Percentiles rank a stretch among this genome's conserved stretches.
These are phyloP conservation scores for Drosophila navojoa DNA, from an alignment of 1,140 invertebrate species.

Conservation along the genomic window DNA sequence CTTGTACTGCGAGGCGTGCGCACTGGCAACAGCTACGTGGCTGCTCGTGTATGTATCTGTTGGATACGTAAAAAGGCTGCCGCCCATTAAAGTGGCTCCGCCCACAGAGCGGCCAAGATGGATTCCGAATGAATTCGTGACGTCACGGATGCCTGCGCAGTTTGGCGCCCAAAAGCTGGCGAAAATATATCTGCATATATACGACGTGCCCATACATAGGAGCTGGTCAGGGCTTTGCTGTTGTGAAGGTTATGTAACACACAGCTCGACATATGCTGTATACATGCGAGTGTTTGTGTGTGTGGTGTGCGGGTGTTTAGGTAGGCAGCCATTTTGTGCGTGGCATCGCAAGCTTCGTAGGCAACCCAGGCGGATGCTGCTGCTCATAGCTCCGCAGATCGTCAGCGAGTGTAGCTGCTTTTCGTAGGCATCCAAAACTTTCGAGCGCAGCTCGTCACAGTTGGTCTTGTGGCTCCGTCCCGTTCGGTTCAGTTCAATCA, in stretches of 20 bases:
- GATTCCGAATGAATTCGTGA: slow-evolving; percentile 70
- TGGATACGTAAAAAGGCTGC: slow-evolving; percentile 46
- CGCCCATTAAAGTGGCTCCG: slow-evolving; percentile 64
- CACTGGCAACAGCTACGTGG: slow-evolving; percentile 1
- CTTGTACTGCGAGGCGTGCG: slow-evolving; percentile 17
- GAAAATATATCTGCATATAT: slow-evolving; percentile 36
- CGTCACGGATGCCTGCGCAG: slow-evolving; percentile 47
- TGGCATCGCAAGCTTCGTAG: slow-evolving; percentile 73
- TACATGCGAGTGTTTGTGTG: slow-evolving; percentile 1
- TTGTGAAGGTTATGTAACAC: slow-evolving; percentile 77
- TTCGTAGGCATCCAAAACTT: slow-evolving; percentile 38
- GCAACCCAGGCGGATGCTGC: slow-evolving; percentile 58
- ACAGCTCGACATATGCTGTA: not conserved
- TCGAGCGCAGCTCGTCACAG: slow-evolving; percentile 17
- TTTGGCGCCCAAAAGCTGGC: slow-evolving; percentile 37
- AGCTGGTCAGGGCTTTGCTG: slow-evolving; percentile 40
- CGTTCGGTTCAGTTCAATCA: slow-evolving; percentile 37
- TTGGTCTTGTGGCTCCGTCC: slow-evolving; percentile 41
- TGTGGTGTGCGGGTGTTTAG: slow-evolving; percentile 39
- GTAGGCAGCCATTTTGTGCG: slow-evolving; percentile 68
- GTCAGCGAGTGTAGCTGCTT: slow-evolving; percentile 83
- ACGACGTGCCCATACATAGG: slow-evolving; percentile 26
- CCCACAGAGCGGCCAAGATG: slow-evolving; percentile 66
- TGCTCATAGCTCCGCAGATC: slow-evolving; percentile 83
- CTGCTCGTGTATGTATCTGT: slow-evolving; percentile 58